Conservation (phyloP, 2,888 invertebrate genomes). For the Atethmia centrago region DNA sequence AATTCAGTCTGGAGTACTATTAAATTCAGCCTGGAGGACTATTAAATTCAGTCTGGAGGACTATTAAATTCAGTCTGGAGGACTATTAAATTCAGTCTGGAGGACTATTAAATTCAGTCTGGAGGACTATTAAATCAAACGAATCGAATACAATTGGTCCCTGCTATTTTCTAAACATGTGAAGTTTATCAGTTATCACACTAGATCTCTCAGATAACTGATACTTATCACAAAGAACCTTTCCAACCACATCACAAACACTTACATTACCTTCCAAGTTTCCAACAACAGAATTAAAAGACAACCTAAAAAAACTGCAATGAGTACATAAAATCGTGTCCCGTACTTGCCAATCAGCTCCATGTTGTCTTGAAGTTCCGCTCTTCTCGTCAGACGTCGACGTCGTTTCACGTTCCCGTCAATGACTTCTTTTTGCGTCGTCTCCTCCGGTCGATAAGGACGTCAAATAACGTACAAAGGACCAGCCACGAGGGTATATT, state of each 20-base stretch:
- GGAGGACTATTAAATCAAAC: too few species aligned
- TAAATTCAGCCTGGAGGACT: too few species aligned
- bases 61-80: too few species aligned
- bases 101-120: too few species aligned
- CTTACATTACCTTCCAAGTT: not conserved
- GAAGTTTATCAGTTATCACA: not conserved
- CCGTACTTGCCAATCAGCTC: constrained; percentile 54
- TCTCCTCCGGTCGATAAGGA: constrained; percentile 71
- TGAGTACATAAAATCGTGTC: constrained; percentile 42
- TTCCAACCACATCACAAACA: not conserved
- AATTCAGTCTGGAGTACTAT: too few species aligned
- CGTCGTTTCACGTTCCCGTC: constrained; percentile 53
- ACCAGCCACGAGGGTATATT: constrained; percentile 40
- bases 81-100: too few species aligned
- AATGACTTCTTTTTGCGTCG: constrained; percentile 62
- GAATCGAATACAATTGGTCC: too few species aligned
- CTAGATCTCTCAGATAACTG: too few species aligned
- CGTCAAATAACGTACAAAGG: constrained; percentile 67
- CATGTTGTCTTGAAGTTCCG: constrained; percentile 64
- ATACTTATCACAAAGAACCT: not conserved
- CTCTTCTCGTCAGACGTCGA: constrained; percentile 68
- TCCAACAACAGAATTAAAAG: constrained; percentile 7
- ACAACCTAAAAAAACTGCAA: constrained; percentile 17
- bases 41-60: too few species aligned
- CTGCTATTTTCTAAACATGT: too few species aligned